Evolutionary conservation across 2,113 vertebrate species (phyloP).

Genomic region (Xenus cinereus): DNA sequence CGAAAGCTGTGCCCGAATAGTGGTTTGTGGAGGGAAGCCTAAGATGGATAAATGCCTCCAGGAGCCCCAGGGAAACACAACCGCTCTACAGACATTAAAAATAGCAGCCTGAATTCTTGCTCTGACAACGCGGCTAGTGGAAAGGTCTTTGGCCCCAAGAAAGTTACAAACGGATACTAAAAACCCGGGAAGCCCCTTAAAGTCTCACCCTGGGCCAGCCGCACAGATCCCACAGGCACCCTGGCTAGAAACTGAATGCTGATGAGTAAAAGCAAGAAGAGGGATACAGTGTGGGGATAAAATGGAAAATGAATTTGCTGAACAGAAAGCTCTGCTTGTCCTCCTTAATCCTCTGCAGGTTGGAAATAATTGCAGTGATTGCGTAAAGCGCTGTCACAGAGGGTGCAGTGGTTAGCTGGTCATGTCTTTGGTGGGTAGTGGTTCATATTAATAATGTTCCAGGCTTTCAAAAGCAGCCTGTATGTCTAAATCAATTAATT

Average conservation of each 20-base stretch:
- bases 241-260: not conserved
- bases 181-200: not conserved
- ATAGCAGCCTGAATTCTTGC: not conserved
- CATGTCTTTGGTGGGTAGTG: not conserved
- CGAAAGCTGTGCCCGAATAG: not conserved
- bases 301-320: not conserved
- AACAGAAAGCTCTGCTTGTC: not conserved
- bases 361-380: not conserved
- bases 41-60: not conserved
- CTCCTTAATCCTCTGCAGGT: not conserved
- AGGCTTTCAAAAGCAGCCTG: slow-evolving; percentile 51
- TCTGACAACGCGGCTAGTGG: fast-evolving
- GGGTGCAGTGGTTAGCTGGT: slow-evolving; percentile 8
- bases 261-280: not conserved
- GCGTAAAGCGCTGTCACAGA: not conserved
- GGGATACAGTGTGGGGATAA: not conserved
- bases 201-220: not conserved
- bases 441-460: slow-evolving; percentile 44
- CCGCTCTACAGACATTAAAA: not conserved
- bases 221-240: not conserved
- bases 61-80: not conserved
- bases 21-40: slow-evolving; percentile 18
- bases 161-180: not conserved
- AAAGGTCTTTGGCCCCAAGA: not conserved
- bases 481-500: slow-evolving; percentile 58